Conservation (phyloP, 2,888 invertebrate species). For the Drosophila pseudotakahashii region DNA sequence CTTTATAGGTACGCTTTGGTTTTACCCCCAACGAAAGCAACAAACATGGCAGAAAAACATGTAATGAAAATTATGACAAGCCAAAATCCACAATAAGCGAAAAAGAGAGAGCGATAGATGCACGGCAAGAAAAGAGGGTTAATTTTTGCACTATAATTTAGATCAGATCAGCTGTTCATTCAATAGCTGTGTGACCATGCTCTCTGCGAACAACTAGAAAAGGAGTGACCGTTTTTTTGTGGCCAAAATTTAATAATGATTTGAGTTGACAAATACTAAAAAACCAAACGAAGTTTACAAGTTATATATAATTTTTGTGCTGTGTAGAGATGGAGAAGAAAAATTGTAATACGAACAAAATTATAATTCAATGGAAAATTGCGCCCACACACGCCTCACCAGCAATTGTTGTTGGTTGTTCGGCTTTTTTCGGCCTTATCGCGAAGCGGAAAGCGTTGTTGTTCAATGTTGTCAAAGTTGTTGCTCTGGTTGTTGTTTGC, state of each 20-base stretch:
- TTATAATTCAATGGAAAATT: conserved; percentile 77
- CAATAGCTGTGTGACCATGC: not conserved
- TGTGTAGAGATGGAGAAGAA: conserved; percentile 14
- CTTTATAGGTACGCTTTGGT: conserved; percentile 62
- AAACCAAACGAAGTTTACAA: not conserved
- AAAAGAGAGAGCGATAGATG: conserved; percentile 1
- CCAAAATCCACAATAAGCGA: conserved; percentile 38
- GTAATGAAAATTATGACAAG: conserved; percentile 81
- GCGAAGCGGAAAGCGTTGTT: conserved; percentile 67
- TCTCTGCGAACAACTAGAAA: not conserved
- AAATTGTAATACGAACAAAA: conserved; percentile 57
- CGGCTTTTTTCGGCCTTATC: conserved; percentile 55
- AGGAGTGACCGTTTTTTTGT: not conserved
- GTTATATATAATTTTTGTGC: not conserved
- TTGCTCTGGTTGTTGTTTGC: conserved; percentile 22
- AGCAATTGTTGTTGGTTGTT: conserved; percentile 44
- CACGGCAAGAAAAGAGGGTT: not conserved
- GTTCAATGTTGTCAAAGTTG: conserved; percentile 48
- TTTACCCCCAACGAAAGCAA: conserved; percentile 40
- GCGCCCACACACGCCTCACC: conserved; percentile 68
- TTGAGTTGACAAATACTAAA: too few species aligned
- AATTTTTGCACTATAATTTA: too few species aligned
- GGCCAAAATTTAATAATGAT: too few species aligned
- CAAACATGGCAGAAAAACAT: conserved; percentile 61
- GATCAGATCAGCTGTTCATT: too few species aligned